Evolutionary conservation across 1,140 invertebrate genomes (phyloP), one percentile per base, ranked within the genome.

Genomic region (Lasioglossum albipes): DNA sequence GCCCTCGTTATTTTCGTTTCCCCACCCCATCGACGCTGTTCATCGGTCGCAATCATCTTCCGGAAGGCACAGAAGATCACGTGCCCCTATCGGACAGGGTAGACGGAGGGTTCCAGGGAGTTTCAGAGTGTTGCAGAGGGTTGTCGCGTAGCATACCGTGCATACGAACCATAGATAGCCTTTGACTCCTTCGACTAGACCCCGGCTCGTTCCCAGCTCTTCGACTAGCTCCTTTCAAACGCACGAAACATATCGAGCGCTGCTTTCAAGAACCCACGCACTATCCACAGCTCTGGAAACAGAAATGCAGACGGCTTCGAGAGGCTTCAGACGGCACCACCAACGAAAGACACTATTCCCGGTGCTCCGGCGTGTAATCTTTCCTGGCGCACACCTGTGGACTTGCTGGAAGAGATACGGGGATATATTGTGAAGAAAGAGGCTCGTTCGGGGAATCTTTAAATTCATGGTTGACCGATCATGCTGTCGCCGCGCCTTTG

Each of bases 1-100:
- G 13, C 45, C 45, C n/a, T 70, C 54, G 67, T 71, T 71, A 71
- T 41, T 71, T 62, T 71, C 54, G 66, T 36, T n/a, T 5, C 6
- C 13, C 66, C 20, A 3, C 12, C 5, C 66, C 42, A 68, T 49
- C 54, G 20, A 49, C 64, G n/a, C 54, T 67, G 13, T 52, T 75
- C 73, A 52, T 75, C 49, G 62, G 10, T 27, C n/a, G 66, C 67
- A 61, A 77, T 77, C 75, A 77, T 77, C 75, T 70, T 49, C n/a
- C 66, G 27, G 59, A 70, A 77, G 75, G 52, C 68, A 62, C 49
- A 54, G 75, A 62, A 77, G 75, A 42, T 70, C 75, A 70, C 75
- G 75, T 77, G 20, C 1, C 9, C 9, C 45, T 12, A 49, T 49
- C 45, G 45, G 45, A 13, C 45, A 9, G 45, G 10, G 10, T 10